A percentile compares a stretch with the other conserved stretches of the same genome.
Conservation (phyloP, 64 coral and sea anemone species). For the Pocillopora damicornis region DNA sequence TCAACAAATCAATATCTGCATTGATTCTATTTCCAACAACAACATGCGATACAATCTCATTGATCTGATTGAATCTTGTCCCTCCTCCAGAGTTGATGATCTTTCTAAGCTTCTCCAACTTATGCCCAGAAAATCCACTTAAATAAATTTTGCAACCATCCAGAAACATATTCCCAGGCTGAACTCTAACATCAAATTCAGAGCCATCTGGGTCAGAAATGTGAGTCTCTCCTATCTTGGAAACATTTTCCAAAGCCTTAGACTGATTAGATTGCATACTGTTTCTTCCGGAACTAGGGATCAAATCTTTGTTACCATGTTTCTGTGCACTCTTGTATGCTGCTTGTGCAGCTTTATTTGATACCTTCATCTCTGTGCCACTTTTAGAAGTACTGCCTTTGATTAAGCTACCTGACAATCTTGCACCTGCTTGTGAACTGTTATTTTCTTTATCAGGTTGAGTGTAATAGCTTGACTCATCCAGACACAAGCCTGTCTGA, state of each 20-base stretch:
- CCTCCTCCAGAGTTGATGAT: conserved; percentile 88
- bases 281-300: conserved; percentile 6
- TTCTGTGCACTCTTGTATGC: conserved; percentile 84
- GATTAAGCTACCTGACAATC: conserved; percentile 34
- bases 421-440: conserved; percentile 43
- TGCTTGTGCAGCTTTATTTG: conserved; percentile 70
- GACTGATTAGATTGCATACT: conserved; percentile 12
- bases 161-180: conserved; percentile 77
- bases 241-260: conserved; percentile 4
- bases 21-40: conserved; percentile 61
- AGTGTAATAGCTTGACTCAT: conserved; percentile 64
- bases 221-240: conserved; percentile 12
- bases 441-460: conserved; percentile 50
- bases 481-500: conserved; percentile 75
- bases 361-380: conserved; percentile 2
- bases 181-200: conserved; percentile 1
- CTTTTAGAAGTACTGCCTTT: conserved; percentile 37
- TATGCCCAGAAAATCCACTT: conserved; percentile 83
- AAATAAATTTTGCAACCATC: conserved; percentile 94
- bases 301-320: conserved; percentile 66
- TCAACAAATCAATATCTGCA: conserved; percentile 67
- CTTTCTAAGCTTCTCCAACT: conserved; percentile 81
- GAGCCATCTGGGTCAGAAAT: not conserved
- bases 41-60: conserved; percentile 94
- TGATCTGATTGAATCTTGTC: conserved; percentile 95